Evolutionary conservation across 2,113 vertebrate species (phyloP).

Genomic region (Passer montanus): DNA sequence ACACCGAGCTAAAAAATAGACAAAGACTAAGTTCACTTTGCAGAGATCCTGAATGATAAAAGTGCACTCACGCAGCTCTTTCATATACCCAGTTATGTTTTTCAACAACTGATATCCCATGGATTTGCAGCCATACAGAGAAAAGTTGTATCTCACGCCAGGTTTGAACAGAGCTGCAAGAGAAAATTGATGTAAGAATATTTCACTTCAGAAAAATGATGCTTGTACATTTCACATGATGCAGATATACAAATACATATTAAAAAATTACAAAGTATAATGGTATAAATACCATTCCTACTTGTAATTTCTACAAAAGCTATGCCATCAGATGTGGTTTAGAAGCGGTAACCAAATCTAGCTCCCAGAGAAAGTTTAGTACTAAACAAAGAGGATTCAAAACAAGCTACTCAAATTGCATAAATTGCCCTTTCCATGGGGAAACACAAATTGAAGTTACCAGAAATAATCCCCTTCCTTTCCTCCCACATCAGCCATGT

Average conservation of each 20-base stretch:
- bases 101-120: slow-evolving; percentile 75
- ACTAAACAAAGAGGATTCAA: slow-evolving; percentile 2
- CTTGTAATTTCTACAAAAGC: neutral
- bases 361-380: neutral
- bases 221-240: neutral
- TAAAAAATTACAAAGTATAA: neutral
- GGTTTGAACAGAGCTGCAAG: slow-evolving; percentile 70
- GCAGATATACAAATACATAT: rapidly evolving
- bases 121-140: slow-evolving; percentile 75
- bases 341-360: neutral
- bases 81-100: slow-evolving; percentile 70
- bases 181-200: neutral
- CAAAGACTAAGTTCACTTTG: neutral
- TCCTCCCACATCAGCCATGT: neutral
- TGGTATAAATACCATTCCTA: neutral
- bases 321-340: neutral
- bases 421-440: slow-evolving; percentile 6
- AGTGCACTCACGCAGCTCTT: slow-evolving; percentile 77
- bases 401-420: slow-evolving; percentile 30
- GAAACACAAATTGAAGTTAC: slow-evolving; percentile 46
- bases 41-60: neutral
- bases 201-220: neutral
- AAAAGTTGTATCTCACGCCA: slow-evolving; percentile 73
- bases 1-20: neutral
- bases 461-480: slow-evolving; percentile 12